These are phyloP conservation scores for Archaeoteleia sp. DNA, from an alignment of 2,888 invertebrate genomes.

Conservation along the genomic window DNA sequence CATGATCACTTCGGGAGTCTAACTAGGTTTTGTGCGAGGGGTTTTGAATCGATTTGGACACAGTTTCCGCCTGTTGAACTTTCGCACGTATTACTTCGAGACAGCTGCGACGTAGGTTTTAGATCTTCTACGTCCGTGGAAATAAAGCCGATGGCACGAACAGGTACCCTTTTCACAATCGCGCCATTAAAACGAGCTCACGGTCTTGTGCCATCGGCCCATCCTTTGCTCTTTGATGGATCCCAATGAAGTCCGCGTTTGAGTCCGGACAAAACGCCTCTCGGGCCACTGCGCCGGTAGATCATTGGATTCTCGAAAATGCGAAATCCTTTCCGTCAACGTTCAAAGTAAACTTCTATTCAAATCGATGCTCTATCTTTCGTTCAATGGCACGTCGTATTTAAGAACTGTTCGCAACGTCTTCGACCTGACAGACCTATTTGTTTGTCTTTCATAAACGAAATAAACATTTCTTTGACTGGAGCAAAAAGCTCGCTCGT, in stretches of 20 bases:
- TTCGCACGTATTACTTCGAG: constrained; percentile 37
- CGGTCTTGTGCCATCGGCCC: constrained; percentile 25
- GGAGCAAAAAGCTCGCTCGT: no score
- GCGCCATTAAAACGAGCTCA: constrained; percentile 47
- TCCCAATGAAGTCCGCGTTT: constrained; percentile 5
- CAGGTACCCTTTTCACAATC: constrained; percentile 38
- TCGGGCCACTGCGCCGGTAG: constrained; percentile 12
- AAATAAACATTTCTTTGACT: constrained; percentile 46
- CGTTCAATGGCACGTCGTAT: constrained; percentile 10
- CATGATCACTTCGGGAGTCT: constrained; percentile 41
- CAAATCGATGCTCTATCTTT: constrained; percentile 15
- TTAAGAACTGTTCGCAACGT: constrained; percentile 9
- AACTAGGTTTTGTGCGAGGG: constrained; percentile 37
- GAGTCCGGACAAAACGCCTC: constrained; percentile 20
- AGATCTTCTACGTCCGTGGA: constrained; percentile 48
- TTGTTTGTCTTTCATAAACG: constrained; percentile 40
- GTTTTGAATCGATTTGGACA: constrained; percentile 46
- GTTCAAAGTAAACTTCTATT: constrained; percentile 16
- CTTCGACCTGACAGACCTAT: constrained; percentile 26
- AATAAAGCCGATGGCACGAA: constrained; percentile 49
- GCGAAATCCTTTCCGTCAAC: constrained; percentile 40
- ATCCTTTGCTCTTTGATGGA: constrained; percentile 43
- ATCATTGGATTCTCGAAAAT: constrained; percentile 46
- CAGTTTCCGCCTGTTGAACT: constrained; percentile 52
- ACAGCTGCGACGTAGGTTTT: constrained; percentile 51